These are phyloP conservation scores for Stichopus horrens DNA, from an alignment of 53 echinoderm and acorn worm species.

Conservation along the genomic window DNA sequence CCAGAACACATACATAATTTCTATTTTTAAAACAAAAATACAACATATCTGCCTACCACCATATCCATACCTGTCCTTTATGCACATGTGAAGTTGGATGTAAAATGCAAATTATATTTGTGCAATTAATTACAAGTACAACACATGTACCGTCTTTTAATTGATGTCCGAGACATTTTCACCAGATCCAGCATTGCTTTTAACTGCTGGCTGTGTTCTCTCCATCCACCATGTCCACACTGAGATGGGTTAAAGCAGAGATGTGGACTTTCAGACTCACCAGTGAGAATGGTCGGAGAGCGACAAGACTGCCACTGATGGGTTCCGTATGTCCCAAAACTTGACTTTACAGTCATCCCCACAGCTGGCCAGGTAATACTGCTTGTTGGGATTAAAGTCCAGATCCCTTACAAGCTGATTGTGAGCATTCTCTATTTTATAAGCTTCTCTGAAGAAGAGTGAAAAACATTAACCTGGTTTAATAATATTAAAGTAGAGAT, in stretches of 20 bases:
- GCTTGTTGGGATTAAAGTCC: constrained; percentile 99
- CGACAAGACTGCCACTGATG: constrained; percentile 60
- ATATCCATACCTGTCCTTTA: too few relatives aligned
- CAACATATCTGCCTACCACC: too few relatives aligned
- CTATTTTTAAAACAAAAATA: too few relatives aligned
- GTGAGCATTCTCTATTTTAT: constrained; percentile 93
- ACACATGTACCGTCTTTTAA: too few relatives aligned
- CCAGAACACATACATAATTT: too few relatives aligned
- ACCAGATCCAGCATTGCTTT: too few relatives aligned
- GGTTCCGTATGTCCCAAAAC: constrained; percentile 95
- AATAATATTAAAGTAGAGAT: too few relatives aligned
- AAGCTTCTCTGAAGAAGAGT: constrained; percentile 63
- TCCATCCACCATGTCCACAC: neutral
- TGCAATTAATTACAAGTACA: too few relatives aligned
- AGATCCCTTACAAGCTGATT: constrained; percentile 84
- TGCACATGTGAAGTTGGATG: too few relatives aligned
- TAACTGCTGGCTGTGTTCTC: neutral
- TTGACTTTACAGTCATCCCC: constrained; percentile 97
- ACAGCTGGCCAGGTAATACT: constrained; percentile 94
- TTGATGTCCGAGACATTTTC: too few relatives aligned
- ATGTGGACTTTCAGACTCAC: constrained; percentile 44
- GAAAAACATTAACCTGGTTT: too few relatives aligned
- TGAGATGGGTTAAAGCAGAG: neutral
- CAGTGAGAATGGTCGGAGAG: constrained; percentile 93
- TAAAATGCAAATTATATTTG: too few relatives aligned